Base-by-base conservation (phyloP, 2,888 invertebrate species). In the Theretra japonica region DNA sequence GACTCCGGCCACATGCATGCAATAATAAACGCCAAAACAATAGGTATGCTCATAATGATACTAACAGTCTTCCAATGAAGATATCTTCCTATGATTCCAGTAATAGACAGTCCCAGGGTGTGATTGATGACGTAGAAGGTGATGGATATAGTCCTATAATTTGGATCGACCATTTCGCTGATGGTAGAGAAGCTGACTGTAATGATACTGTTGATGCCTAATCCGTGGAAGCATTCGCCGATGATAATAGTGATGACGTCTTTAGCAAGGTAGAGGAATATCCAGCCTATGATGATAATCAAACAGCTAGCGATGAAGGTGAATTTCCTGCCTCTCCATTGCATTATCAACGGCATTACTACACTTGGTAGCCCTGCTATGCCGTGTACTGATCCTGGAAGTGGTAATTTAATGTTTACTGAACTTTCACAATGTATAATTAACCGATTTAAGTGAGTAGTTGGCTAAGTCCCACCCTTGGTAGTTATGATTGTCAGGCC, bases 301-400 rank as follows among this genome's bases (percentile, higher is more conserved):
- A 62, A 11, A 76, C 82, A 68, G n/a, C 77, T 76, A 8, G 77
- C 73, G 1, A 65, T 74, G 70, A 78, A 81, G 6, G 79, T 75
- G 7, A 77, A 68, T 30, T 77, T 82, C 1, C 82, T 75, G 11
- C 82, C 82, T 68, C 65, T 73, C 75, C 75, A 74, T 70, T 82
- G 82, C 81, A 81, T 81, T 21, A 81, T 53, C 0, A 75, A 41
- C 1, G 79, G 80, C 74, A 82, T 77, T 4, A 79, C 30, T 7
- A 80, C 71, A 60, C 80, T 80, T 11, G 79, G 80, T 53, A 81
- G 78, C 4, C 82, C 82, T 15, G 79, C 80, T 0, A 81, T 58
- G 6, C 82, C 82, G 57, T 82, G 78, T 0, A 78, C 74, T 0
- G 81, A 79, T 17, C 78, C 81, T 81, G 77, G 1, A 82, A 80